Evolutionary conservation across 2,888 invertebrate species (phyloP), one percentile per base, ranked within the genome.

Genomic region (Steromphala cineraria): DNA sequence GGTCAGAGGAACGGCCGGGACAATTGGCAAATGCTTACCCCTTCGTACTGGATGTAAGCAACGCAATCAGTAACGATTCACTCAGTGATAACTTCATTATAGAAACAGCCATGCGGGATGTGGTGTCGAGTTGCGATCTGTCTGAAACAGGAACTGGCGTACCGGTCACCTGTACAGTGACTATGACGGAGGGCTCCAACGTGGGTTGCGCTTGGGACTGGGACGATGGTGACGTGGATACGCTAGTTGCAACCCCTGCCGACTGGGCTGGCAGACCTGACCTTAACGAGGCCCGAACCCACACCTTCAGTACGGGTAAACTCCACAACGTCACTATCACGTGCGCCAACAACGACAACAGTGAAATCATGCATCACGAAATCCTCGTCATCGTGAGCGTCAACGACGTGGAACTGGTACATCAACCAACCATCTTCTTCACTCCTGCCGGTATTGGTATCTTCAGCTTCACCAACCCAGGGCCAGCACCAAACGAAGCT

Each of bases 401-500:
- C 5, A 79, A 85, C 28, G 85, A 86, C 67, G 78, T 90, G n/a
- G 80, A 77, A 24, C 55, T 89, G 53, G 13, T 74, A 0, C 75
- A 81, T 53, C 28, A 55, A 56, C 56, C 36, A n/a, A 83, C 21
- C 81, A 83, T 81, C 28, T 81, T 53, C 82, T 83, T 5, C 82
- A 81, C 19, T 55, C 85, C 53, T 1, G 40, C 53, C 78, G 80
- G 53, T 52, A 79, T 76, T 53, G 82, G 40, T 53, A 56, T 46
- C 31, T 85, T 86, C 55, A 80, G 31, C 0, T 86, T 85, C 67
- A 52, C 53, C 13, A 81, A 53, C 76, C 71, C 36, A 62, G 56
- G 81, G 8, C n/a, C 78, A 10, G 55, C 78, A 24, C 90, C 90
- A 0, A 88, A 87, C 31, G 86, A 81, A 19, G 89, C 90, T 13